Percentiles rank a stretch among this genome's conserved stretches.
These are phyloP conservation scores for Erpobdella octoculata DNA, from an alignment of 2,888 invertebrate species.

Conservation along the genomic window DNA sequence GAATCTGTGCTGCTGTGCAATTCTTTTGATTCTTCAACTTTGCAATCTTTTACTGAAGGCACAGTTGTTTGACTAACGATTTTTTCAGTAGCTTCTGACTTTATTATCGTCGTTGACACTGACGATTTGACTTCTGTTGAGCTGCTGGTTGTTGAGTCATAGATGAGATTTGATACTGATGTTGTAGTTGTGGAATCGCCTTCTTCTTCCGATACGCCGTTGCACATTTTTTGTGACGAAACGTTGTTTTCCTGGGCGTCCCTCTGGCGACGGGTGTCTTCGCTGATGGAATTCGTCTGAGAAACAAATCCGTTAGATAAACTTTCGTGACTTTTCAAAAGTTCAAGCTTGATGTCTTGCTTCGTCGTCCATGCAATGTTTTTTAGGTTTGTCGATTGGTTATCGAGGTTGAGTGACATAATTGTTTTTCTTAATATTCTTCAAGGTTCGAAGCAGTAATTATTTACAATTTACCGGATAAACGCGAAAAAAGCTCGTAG, in stretches of 20 bases:
- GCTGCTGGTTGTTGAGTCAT: no score
- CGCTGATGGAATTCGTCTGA: no score
- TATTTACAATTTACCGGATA: no score
- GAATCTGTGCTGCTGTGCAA: neutral
- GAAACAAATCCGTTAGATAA: neutral
- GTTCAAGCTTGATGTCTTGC: neutral
- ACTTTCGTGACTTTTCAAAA: neutral
- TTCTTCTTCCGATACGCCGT: neutral
- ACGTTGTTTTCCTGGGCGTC: neutral
- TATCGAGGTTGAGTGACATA: slow-evolving; percentile 2
- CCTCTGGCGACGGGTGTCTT: no score
- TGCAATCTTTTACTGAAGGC: neutral
- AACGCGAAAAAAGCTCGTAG: no score
- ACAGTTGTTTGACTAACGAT: neutral
- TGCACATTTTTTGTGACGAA: neutral
- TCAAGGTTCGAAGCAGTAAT: no score
- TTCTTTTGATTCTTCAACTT: no score
- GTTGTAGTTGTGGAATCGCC: no score
- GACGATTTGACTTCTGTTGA: no score
- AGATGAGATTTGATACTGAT: no score
- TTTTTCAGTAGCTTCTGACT: neutral
- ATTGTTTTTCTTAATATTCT: no score
- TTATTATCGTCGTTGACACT: neutral
- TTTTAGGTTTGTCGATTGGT: neutral
- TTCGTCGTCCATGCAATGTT: neutral